phyloP scores from a whole-genome alignment of 2,113 vertebrate genomes.

The Chaetodon trifascialis region DNA sequence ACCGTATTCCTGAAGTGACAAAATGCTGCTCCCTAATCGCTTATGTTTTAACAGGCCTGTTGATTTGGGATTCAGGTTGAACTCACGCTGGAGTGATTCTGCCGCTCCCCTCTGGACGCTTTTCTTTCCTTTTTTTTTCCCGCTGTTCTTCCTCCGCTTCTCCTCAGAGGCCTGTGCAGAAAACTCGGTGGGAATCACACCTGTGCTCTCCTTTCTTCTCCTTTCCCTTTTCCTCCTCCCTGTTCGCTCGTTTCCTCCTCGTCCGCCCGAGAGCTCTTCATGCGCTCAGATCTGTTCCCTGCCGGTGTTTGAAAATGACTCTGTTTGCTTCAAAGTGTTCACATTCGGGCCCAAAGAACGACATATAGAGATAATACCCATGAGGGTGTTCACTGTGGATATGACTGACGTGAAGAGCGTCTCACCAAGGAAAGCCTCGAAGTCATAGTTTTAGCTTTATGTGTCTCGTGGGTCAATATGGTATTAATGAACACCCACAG shows the following conservation, averaged over 20 bases:
- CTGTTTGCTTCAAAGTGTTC: neutral
- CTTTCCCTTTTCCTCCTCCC: neutral
- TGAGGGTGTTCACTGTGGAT: neutral
- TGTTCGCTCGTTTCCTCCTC: slow-evolving; percentile 3
- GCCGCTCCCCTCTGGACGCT: slow-evolving; percentile 21
- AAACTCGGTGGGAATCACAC: slow-evolving; percentile 56
- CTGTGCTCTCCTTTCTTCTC: slow-evolving; percentile 56
- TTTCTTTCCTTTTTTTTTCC: slow-evolving; percentile 15
- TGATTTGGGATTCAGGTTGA: slow-evolving; percentile 63
- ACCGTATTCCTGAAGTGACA: slow-evolving; percentile 18
- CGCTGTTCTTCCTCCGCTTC: slow-evolving; percentile 18
- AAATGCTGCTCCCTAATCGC: slow-evolving; percentile 24
- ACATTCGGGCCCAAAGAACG: neutral
- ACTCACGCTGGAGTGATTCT: slow-evolving; percentile 36
- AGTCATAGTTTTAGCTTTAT: neutral
- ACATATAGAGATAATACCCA: neutral
- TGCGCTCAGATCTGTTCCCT: slow-evolving; percentile 6
- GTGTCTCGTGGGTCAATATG: neutral
- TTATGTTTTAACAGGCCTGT: slow-evolving; percentile 57
- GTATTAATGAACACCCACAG: neutral
- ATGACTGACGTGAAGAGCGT: neutral
- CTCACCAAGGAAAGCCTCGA: neutral
- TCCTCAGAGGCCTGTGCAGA: slow-evolving; percentile 16
- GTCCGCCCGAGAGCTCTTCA: neutral
- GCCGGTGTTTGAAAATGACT: slow-evolving; percentile 33